Conservation (phyloP, 2,113 vertebrate genomes). For the Phalacrocorax pelagicus region DNA sequence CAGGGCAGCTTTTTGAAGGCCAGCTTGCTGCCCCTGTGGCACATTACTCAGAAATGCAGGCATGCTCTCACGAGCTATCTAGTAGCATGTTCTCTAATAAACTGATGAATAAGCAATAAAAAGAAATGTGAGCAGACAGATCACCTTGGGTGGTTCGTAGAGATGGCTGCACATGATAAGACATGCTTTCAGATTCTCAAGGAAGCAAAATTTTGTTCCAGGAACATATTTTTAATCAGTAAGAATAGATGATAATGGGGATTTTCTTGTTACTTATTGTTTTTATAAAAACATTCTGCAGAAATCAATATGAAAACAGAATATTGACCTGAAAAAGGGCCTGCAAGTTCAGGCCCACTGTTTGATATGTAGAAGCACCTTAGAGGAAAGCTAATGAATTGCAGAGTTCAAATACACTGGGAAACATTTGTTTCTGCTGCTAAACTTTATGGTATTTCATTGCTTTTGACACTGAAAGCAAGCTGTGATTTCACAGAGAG, state of each 20-base stretch:
- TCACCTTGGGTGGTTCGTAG: not conserved
- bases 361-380: not conserved
- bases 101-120: not conserved
- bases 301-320: not conserved
- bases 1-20: not conserved
- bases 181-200: not conserved
- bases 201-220: not conserved
- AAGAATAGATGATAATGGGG: not conserved
- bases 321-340: not conserved
- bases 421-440: not conserved
- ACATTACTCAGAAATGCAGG: not conserved
- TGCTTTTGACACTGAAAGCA: not conserved
- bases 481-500: not conserved
- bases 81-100: not conserved
- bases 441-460: not conserved
- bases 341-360: not conserved
- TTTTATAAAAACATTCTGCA: not conserved
- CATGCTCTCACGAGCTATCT: not conserved
- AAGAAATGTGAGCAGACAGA: conserved; percentile 8
- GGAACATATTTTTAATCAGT: not conserved
- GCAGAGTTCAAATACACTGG: not conserved
- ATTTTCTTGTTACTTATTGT: not conserved
- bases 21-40: not conserved
- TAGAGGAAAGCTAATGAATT: not conserved
- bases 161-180: not conserved